phyloP scores from a whole-genome alignment of 1,140 invertebrate species.

The Palaemon carinicauda region DNA sequence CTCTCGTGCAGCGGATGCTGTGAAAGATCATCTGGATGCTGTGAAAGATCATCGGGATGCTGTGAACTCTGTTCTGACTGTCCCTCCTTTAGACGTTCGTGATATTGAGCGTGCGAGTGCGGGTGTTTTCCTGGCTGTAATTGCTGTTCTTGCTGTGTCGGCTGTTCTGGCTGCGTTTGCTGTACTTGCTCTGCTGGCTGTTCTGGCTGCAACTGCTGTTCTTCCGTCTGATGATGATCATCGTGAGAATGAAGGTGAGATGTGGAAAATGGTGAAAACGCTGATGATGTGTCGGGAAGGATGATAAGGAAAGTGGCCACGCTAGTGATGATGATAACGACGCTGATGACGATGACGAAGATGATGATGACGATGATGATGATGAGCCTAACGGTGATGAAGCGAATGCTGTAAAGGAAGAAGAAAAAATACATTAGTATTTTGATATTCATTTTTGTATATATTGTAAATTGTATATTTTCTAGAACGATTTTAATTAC shows the following conservation, averaged over 20 bases:
- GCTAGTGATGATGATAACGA: not conserved
- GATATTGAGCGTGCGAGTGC: not conserved
- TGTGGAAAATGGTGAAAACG: not conserved
- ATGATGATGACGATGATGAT: not conserved
- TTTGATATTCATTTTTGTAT: no score
- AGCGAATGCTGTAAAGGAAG: not conserved
- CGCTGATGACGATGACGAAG: not conserved
- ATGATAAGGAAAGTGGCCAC: conserved; percentile 1
- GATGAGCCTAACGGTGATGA: not conserved
- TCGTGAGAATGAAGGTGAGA: not conserved
- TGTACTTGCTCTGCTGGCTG: not conserved
- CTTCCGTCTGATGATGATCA: not conserved
- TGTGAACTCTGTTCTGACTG: not conserved
- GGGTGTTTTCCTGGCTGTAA: not conserved
- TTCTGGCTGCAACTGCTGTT: not conserved
- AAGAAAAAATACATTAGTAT: not conserved
- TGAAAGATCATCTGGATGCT: not conserved
- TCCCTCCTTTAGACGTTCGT: not conserved
- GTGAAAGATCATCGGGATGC: not conserved
- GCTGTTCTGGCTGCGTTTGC: not conserved
- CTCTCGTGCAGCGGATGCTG: not conserved
- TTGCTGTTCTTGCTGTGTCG: not conserved
- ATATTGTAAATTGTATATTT: no score
- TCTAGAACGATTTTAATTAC: no score
- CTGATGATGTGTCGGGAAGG: not conserved